Evolutionary conservation across 2,888 invertebrate species (phyloP).

Genomic region (Cancer borealis): DNA sequence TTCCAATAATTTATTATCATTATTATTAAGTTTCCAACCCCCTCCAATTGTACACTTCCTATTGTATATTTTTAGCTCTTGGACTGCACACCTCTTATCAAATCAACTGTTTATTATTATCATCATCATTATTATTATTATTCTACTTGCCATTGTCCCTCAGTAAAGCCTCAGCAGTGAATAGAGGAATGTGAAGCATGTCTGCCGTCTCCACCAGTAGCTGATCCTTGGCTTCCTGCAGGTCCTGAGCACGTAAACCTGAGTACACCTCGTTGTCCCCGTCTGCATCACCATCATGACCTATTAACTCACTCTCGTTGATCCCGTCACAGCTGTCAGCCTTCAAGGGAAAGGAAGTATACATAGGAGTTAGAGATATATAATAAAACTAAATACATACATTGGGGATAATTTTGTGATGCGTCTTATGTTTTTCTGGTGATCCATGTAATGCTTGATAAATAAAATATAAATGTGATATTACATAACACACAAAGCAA

Average conservation of each 20-base stretch:
- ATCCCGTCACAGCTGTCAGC: slow-evolving; percentile 80
- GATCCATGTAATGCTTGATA: no score
- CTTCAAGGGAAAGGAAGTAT: slow-evolving; percentile 3
- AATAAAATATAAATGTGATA: no score
- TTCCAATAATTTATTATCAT: no score
- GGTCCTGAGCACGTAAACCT: slow-evolving; percentile 85
- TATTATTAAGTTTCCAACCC: background rate
- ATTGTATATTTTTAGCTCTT: no score
- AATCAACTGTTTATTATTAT: no score
- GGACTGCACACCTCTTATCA: no score
- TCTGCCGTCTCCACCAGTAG: slow-evolving; percentile 86
- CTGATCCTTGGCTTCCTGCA: slow-evolving; percentile 87
- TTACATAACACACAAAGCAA: no score
- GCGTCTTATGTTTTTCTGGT: no score
- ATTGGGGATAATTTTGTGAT: background rate
- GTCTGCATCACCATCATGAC: slow-evolving; percentile 79
- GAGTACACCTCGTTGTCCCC: slow-evolving; percentile 83
- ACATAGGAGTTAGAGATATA: background rate
- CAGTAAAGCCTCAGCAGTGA: slow-evolving; percentile 86
- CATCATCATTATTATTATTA: no score
- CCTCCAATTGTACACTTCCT: no score
- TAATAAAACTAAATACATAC: background rate
- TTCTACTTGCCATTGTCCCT: slow-evolving; percentile 84
- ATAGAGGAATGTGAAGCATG: slow-evolving; percentile 86
- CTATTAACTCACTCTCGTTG: slow-evolving; percentile 81